Conservation (phyloP, 1,140 invertebrate species). For the Drosophila sucinea region DNA sequence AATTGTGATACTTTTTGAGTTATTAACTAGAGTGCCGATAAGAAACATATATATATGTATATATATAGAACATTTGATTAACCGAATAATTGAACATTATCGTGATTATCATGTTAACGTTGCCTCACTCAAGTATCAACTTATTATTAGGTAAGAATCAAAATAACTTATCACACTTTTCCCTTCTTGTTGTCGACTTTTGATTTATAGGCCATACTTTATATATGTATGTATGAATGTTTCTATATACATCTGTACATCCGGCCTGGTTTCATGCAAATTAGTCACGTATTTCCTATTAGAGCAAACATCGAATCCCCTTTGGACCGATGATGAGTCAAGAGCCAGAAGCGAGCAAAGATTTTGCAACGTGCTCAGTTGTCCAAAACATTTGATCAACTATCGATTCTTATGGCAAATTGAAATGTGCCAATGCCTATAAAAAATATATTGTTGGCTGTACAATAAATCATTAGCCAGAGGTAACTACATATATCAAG, state of each 20-base stretch:
- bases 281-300: constrained; percentile 77
- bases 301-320: constrained; percentile 50
- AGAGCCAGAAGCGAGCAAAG: constrained; percentile 22
- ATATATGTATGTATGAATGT: neutral
- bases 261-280: constrained; percentile 40
- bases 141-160: neutral
- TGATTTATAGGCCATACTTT: constrained; percentile 47
- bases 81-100: constrained; percentile 48
- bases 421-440: neutral
- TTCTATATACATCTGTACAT: constrained; percentile 7
- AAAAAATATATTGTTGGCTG: neutral
- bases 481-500: no score
- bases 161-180: neutral
- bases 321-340: constrained; percentile 58
- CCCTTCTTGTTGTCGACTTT: constrained; percentile 15
- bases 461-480: neutral
- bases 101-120: no score
- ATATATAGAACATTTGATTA: constrained; percentile 14
- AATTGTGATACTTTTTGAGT: constrained; percentile 60
- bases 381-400: constrained; percentile 34
- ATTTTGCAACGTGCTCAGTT: constrained; percentile 43
- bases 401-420: constrained; percentile 1
- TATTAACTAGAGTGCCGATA: constrained; percentile 44
- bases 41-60: neutral
- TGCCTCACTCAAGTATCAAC: neutral